phyloP scores from a whole-genome alignment of 1,140 invertebrate genomes.

The Lasaia peninsularis region DNA sequence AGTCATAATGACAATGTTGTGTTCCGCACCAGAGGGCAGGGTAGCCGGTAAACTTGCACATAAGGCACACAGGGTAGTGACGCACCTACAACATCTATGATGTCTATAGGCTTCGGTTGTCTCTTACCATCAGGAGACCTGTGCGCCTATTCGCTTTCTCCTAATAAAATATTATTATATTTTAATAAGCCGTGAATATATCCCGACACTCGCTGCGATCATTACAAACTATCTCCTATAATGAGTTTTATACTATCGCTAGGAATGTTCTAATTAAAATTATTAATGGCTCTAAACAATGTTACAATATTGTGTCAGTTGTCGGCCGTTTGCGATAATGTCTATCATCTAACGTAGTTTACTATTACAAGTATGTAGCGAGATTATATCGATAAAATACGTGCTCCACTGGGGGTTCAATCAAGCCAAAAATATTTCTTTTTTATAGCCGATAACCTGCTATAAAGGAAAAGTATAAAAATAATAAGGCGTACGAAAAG shows the following conservation, averaged over 20 bases:
- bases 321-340: not conserved
- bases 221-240: constrained; percentile 34
- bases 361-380: not conserved
- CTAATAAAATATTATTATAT: no score
- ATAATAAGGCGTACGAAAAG: constrained; percentile 5
- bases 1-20: no score
- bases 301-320: constrained; percentile 31
- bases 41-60: no score
- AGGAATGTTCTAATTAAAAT: constrained; percentile 16
- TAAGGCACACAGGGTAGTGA: no score
- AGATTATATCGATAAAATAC: constrained; percentile 3
- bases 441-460: constrained; percentile 8
- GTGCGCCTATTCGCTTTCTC: no score
- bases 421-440: constrained; percentile 7
- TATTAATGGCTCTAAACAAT: constrained; percentile 31
- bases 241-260: constrained; percentile 23
- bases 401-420: not conserved
- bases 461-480: constrained; percentile 7
- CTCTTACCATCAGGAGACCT: no score
- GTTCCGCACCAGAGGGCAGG: no score
- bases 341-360: not conserved
- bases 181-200: constrained; percentile 56
- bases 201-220: constrained; percentile 41
- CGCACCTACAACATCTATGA: no score
- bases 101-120: no score